Base-by-base conservation (phyloP, 2,797 vertebrate species). In the Sciurus carolinensis region DNA sequence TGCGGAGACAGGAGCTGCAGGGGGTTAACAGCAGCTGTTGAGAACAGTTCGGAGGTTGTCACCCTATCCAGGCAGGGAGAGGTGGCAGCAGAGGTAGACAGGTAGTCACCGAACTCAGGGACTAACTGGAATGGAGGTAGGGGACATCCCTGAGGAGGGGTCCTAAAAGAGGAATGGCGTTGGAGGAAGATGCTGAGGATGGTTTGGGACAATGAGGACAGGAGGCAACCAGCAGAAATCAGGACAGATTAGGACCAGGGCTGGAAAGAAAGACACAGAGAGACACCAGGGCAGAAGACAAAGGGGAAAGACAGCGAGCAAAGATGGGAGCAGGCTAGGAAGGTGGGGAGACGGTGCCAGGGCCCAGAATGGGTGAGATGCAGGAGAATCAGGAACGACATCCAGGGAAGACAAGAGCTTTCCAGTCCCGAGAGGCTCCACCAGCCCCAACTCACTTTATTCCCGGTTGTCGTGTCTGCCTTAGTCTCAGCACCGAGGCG, bases 401-500 rank as follows among this genome's bases (percentile, higher is more conserved):
- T 44, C 4, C 28, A 26, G 13, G 69, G 47, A 33, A 67, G 52
- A 79, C n/a, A n/a, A 87, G 66, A 69, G 15, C 18, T 26, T 6
- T 14, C 42, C 22, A 33, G n/a, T 22, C 9, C 17, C 0, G 1
- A 2, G 33, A 0, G 0, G 11, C 30, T 28, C n/a, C 64, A 57
- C 52, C 42, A 4, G 11, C 22, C 28, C n/a, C 24, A 20, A 72
- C 89, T 97, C 93, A 99, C 99, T 98, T 99, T 99, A 94, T 50
- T 98, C 82, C 98, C 98, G 0, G 98, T 98, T 0, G 99, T 98
- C 0, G 98, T 97, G 73, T 99, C 99, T 0, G 97, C 98, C 95
- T 98, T 99, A 0, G 99, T 99, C 96, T 99, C 99, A 0, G 99
- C 99, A 1, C 99, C 99, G 5, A 99, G 99, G 79, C 99, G 98